Conservation (phyloP, 2,113 vertebrate species). For the Alosa alosa region DNA sequence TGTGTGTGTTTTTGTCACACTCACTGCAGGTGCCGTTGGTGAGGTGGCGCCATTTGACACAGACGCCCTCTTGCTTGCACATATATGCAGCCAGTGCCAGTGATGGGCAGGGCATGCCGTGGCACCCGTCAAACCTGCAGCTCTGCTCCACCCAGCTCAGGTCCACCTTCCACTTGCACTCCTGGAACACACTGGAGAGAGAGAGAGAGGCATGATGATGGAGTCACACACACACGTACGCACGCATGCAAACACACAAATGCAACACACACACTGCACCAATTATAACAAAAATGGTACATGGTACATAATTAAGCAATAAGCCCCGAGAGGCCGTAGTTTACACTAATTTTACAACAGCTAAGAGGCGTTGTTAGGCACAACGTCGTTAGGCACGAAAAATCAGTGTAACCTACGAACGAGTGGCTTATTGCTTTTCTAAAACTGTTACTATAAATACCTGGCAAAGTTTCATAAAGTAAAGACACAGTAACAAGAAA, state of each 20-base stretch:
- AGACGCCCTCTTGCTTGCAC: conserved; percentile 54
- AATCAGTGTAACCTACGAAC: no score
- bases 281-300: no score
- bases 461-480: no score
- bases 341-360: no score
- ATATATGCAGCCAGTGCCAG: conserved; percentile 58
- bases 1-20: neutral
- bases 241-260: neutral
- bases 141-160: conserved; percentile 43
- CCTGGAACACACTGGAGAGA: conserved; percentile 54
- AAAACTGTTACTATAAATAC: no score
- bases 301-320: no score
- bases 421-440: no score
- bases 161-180: conserved; percentile 58
- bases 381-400: no score
- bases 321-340: no score
- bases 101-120: conserved; percentile 50
- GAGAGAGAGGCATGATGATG: neutral
- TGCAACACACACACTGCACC: no score
- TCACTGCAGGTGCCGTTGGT: conserved; percentile 64
- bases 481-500: no score
- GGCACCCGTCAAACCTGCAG: conserved; percentile 59
- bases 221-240: neutral
- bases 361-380: no score
- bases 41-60: conserved; percentile 63